Percentiles rank a stretch among this genome's conserved stretches.
phyloP scores from a whole-genome alignment of 2,797 vertebrate genomes.

The Odontamblyopus lacepedii region DNA sequence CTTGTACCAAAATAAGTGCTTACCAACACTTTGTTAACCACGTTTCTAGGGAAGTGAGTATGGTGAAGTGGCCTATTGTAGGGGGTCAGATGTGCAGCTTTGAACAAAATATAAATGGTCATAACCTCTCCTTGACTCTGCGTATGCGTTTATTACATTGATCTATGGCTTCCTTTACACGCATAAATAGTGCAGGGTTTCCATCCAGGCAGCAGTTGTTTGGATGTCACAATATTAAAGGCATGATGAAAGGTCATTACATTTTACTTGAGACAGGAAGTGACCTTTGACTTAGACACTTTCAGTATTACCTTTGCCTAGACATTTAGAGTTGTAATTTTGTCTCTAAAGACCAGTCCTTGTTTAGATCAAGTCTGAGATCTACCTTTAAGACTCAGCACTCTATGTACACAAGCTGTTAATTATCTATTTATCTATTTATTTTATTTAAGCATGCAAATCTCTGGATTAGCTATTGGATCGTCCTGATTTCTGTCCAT shows the following conservation, averaged over 20 bases:
- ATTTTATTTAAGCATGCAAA: no score
- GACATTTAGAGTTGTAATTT: not conserved
- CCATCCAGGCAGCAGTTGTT: slow-evolving; percentile 8
- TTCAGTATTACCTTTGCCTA: not conserved
- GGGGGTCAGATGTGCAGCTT: not conserved
- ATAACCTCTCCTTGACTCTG: slow-evolving; percentile 24
- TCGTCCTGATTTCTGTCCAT: not conserved
- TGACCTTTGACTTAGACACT: not conserved
- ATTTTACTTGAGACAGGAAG: slow-evolving; percentile 7
- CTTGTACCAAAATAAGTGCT: not conserved
- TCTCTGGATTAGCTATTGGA: not conserved
- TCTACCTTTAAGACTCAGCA: not conserved
- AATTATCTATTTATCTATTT: no score
- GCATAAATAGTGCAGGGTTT: not conserved
- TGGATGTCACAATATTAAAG: slow-evolving; percentile 36
- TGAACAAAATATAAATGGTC: slow-evolving; percentile 14
- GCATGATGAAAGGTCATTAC: slow-evolving; percentile 19
- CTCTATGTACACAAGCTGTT: no score
- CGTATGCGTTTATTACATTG: not conserved
- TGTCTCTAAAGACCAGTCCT: not conserved
- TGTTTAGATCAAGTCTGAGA: no score
- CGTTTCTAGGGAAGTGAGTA: slow-evolving; percentile 7
- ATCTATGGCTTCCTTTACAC: slow-evolving; percentile 38
- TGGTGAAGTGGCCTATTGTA: not conserved
- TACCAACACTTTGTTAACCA: not conserved